Percentiles rank a stretch among this genome's conserved stretches.
These are phyloP conservation scores for Enteromius paludinosus DNA, from an alignment of 2,797 vertebrate genomes.

Conservation along the genomic window DNA sequence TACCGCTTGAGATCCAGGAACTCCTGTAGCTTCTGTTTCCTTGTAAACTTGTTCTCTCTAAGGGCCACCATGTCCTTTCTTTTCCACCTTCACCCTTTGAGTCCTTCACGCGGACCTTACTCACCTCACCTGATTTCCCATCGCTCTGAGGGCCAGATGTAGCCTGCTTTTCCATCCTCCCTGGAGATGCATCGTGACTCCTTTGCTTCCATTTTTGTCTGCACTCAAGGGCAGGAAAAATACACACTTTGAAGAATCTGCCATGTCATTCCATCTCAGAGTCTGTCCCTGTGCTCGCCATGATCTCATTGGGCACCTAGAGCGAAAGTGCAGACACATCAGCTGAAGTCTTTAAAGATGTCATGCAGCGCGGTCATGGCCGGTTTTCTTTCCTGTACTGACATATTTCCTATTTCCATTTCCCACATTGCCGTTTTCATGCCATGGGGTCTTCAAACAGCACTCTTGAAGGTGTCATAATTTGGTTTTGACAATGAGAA, in stretches of 20 bases:
- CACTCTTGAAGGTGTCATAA: neutral
- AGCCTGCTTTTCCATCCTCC: constrained; percentile 59
- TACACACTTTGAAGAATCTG: constrained; percentile 40
- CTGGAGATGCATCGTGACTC: constrained; percentile 63
- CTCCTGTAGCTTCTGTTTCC: neutral
- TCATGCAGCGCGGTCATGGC: neutral
- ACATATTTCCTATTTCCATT: constrained; percentile 5
- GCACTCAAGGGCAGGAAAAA: constrained; percentile 60
- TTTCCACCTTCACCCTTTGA: neutral
- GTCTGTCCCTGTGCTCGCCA: constrained; percentile 5
- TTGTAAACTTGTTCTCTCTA: neutral
- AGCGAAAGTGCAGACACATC: constrained; percentile 18
- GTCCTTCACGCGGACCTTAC: constrained; percentile 17
- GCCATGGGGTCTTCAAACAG: neutral
- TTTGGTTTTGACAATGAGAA: neutral
- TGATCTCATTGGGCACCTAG: constrained; percentile 34
- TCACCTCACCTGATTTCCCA: constrained; percentile 60
- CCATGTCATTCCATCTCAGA: constrained; percentile 44
- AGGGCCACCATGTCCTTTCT: neutral
- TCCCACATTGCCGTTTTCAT: neutral
- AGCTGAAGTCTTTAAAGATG: constrained; percentile 20
- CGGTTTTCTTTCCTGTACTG: constrained; percentile 5
- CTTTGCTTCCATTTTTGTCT: constrained; percentile 49
- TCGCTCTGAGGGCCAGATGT: constrained; percentile 66
- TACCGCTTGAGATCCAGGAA: neutral